Conservation (phyloP, 2,888 invertebrate genomes). For the Leucophenga maculata region DNA sequence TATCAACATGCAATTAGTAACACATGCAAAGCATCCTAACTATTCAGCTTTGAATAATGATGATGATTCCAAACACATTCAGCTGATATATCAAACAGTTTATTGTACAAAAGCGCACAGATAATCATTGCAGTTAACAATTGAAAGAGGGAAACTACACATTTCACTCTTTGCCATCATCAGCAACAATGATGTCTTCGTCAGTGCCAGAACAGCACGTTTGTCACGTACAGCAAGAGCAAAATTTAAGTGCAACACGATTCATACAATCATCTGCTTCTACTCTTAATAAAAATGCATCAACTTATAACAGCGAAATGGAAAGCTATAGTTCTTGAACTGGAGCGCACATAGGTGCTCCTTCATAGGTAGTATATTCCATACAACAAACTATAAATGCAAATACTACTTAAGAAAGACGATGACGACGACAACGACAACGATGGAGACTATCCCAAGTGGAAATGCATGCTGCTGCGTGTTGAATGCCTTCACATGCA, state of each 20-base stretch:
- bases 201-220: neutral
- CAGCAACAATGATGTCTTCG: neutral
- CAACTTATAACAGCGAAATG: no score
- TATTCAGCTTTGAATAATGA: neutral
- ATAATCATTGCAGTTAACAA: neutral
- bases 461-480: no score
- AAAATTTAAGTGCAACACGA: neutral
- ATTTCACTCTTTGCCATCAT: neutral
- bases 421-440: no score
- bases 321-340: no score
- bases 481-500: slow-evolving; percentile 6
- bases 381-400: slow-evolving; percentile 17
- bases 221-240: neutral
- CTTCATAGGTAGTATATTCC: neutral
- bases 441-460: no score
- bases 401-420: slow-evolving; percentile 12
- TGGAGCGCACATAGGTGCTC: no score
- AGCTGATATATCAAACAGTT: slow-evolving; percentile 6
- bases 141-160: neutral
- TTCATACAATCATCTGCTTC: no score
- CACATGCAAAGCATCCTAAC: no score
- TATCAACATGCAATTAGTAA: neutral
- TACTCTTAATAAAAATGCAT: no score
- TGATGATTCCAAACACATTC: slow-evolving; percentile 2
- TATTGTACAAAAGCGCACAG: neutral